phyloP scores from a whole-genome alignment of 2,888 invertebrate species.

The Junonia oenone region DNA sequence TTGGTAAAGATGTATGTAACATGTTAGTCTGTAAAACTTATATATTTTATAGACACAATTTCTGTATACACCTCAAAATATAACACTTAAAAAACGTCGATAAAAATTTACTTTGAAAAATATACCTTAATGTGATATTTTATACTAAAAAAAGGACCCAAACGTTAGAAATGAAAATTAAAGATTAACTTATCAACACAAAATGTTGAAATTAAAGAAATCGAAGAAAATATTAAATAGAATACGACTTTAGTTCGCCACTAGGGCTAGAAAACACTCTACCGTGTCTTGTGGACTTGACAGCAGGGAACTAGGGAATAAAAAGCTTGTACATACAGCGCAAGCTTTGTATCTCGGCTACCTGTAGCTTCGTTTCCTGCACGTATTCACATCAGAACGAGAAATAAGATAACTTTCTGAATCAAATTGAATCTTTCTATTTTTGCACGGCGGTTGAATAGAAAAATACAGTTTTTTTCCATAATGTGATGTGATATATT shows the following conservation, averaged over 20 bases:
- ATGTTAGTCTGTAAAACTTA: too few relatives aligned
- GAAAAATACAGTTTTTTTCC: background rate
- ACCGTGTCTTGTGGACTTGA: conserved; percentile 10
- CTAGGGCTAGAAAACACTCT: conserved; percentile 1
- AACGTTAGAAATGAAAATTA: too few relatives aligned
- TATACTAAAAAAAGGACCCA: too few relatives aligned
- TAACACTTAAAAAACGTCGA: too few relatives aligned
- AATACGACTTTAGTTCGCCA: background rate
- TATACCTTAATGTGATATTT: too few relatives aligned
- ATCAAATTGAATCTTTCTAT: conserved; percentile 26
- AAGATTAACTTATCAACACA: too few relatives aligned
- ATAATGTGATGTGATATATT: background rate
- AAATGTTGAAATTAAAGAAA: background rate
- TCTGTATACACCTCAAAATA: too few relatives aligned
- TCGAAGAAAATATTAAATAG: conserved; percentile 26
- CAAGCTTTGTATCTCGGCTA: conserved; percentile 23
- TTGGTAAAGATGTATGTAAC: too few relatives aligned
- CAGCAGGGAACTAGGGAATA: conserved; percentile 11
- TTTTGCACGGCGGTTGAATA: background rate
- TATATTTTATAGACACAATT: too few relatives aligned
- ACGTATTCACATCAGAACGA: conserved; percentile 19
- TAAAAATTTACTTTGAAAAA: too few relatives aligned
- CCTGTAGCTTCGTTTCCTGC: conserved; percentile 27
- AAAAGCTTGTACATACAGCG: conserved; percentile 1
- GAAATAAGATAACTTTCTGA: conserved; percentile 25